Evolutionary conservation across 2,113 vertebrate species (phyloP).

Genomic region (Carassius auratus): DNA sequence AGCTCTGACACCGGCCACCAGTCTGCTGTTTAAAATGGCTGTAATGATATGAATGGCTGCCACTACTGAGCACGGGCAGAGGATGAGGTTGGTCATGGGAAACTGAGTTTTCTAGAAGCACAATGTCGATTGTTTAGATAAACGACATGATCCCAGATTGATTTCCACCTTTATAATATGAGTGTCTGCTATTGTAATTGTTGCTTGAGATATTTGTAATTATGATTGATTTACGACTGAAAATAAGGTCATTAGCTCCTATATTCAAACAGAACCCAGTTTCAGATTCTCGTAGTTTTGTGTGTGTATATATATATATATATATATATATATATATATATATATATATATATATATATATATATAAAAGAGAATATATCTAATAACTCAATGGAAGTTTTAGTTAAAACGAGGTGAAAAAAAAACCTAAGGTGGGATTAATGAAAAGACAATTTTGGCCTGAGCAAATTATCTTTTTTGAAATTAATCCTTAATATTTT

Average conservation of each 20-base stretch:
- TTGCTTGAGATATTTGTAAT: not conserved
- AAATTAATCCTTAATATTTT: constrained; percentile 83
- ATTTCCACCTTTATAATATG: not conserved
- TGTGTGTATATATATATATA: too few species aligned
- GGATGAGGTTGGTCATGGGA: constrained; percentile 68
- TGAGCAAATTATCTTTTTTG: constrained; percentile 76
- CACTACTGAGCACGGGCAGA: constrained; percentile 71
- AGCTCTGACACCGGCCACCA: constrained; percentile 64
- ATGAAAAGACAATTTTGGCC: constrained; percentile 71
- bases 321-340: not conserved
- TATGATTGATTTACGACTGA: not conserved
- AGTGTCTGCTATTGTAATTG: not conserved
- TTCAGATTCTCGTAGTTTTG: not conserved
- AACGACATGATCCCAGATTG: not conserved
- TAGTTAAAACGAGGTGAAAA: constrained; percentile 50
- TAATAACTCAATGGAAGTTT: constrained; percentile 27
- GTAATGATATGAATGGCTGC: constrained; percentile 72
- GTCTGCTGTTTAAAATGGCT: constrained; percentile 75
- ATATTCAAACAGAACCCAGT: not conserved
- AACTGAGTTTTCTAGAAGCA: constrained; percentile 63
- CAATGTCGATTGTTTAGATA: not conserved
- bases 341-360: not conserved
- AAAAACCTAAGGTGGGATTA: constrained; percentile 62
- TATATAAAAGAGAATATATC: constrained; percentile 7
- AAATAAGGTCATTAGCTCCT: not conserved